Base-by-base conservation (phyloP, 2,113 vertebrate species). In the Opisthocomus hoazin region DNA sequence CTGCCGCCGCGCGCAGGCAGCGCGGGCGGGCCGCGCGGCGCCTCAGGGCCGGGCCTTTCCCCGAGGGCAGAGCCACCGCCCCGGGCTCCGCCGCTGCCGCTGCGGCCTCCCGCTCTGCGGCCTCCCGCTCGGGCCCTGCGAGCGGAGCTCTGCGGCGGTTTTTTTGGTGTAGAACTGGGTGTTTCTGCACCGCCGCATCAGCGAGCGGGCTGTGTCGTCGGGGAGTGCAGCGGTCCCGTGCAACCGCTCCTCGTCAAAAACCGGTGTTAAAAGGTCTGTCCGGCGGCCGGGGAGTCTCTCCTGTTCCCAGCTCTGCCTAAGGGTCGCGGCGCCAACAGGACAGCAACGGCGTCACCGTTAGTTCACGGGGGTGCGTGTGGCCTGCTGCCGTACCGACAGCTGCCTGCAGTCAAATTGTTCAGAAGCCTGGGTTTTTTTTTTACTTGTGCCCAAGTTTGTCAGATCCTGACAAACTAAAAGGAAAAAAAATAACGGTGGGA, bases 321-420 rank as follows among this genome's bases (percentile, higher is more conserved):
- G 43, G 36, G 17, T 14, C 36, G n/a, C 12, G 0, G 48, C 22
- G 39, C 23, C 58, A 9, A 32, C 15, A n/a, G 37, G 18, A 15
- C 37, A 26, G 27, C 32, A 12, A 12, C 36, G 36, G 4, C 22
- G 0, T 4, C 32, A 1, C 5, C 6, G 2, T 36, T 34, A 9
- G 2, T 1, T 22, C 30, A 5, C n/a, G 46, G 1, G n/a, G 9
- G 27, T 7, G 8, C 0, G 14, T 9, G 4, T 0, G 7, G 26
- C 9, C n/a, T 86, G 56, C 53, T 68, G 57, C 57, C 1, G 0
- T 26, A 13, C 23, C 0, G 7, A 12, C 50, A 46, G 74, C 53
- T 60, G 75, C n/a, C 12, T 51, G 11, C 22, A 5, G 43, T 8
- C 39, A 4, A 3, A 20, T 26, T 15, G 3, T 43, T 69, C 30